Evolutionary conservation across 2,113 vertebrate genomes (phyloP).

Genomic region (Chloropsis hardwickii): DNA sequence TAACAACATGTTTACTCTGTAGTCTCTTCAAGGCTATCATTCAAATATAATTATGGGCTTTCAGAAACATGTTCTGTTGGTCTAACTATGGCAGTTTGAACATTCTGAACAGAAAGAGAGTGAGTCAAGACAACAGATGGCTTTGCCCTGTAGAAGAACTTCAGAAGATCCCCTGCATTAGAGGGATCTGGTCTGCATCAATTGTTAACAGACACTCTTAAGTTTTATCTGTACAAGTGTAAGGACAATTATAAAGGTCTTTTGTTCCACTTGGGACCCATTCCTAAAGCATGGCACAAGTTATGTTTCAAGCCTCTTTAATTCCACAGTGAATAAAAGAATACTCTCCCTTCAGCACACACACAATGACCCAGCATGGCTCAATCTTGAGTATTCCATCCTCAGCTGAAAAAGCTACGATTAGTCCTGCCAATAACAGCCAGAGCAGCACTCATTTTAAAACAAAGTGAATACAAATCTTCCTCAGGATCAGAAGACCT

Average conservation of each 20-base stretch:
- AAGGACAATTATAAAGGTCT: not conserved
- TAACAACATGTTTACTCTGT: slow-evolving; percentile 1
- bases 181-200: not conserved
- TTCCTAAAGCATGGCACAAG: not conserved
- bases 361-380: not conserved
- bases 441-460: not conserved
- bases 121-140: not conserved
- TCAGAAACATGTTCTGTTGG: not conserved
- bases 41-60: slow-evolving; percentile 28
- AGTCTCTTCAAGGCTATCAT: not conserved
- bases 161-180: not conserved
- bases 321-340: not conserved
- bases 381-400: not conserved
- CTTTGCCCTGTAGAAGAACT: not conserved
- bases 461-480: not conserved
- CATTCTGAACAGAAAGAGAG: not conserved
- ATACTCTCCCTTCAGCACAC: not conserved
- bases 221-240: not conserved
- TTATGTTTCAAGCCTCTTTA: not conserved
- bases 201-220: not conserved
- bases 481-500: not conserved
- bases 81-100: not conserved
- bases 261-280: not conserved
- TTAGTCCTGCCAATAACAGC: not conserved
- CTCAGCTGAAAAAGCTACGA: not conserved